A percentile compares a stretch with the other conserved stretches of the same genome.
These are phyloP conservation scores for Siniperca knerii DNA, from an alignment of 2,113 vertebrate genomes.

Conservation along the genomic window DNA sequence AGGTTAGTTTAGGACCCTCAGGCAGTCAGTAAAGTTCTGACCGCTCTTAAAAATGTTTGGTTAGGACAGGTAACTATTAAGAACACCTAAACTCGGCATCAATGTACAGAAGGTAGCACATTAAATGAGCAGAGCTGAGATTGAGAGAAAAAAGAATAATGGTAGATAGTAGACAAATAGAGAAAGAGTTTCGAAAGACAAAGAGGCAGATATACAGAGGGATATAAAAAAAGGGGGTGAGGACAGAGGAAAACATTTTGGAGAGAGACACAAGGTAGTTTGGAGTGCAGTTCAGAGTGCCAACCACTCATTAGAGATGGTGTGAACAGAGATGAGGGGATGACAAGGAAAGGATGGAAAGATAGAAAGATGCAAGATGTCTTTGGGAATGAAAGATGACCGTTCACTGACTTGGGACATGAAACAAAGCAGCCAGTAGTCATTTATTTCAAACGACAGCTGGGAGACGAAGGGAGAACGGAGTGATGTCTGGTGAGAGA, in stretches of 20 bases:
- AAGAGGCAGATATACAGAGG: neutral
- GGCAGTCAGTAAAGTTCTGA: conserved; percentile 40
- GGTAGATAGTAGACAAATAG: neutral
- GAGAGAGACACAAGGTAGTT: neutral
- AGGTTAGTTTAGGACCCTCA: conserved; percentile 25
- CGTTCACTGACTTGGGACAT: conserved; percentile 29
- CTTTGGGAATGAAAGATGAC: conserved; percentile 24
- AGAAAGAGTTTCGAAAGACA: conserved; percentile 7
- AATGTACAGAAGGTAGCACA: conserved; percentile 19
- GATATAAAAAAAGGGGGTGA: neutral
- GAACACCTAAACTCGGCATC: conserved; percentile 58
- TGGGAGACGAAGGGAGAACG: neutral
- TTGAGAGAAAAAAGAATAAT: conserved; percentile 1
- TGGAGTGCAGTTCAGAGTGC: conserved; percentile 1
- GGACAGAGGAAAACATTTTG: neutral
- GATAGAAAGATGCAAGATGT: neutral
- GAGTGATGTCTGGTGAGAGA: conserved; percentile 20
- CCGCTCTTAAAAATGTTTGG: conserved; percentile 19
- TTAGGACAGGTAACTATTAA: conserved; percentile 38
- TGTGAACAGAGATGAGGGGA: conserved; percentile 2
- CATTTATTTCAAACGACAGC: conserved; percentile 43
- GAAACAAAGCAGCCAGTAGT: conserved; percentile 41
- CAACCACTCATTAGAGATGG: conserved; percentile 21
- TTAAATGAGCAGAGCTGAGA: conserved; percentile 46
- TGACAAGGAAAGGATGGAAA: neutral